Percentiles rank a stretch among this genome's conserved stretches.
Conservation (phyloP, 2,888 invertebrate genomes). For the Lasioglossum oenotherae region DNA sequence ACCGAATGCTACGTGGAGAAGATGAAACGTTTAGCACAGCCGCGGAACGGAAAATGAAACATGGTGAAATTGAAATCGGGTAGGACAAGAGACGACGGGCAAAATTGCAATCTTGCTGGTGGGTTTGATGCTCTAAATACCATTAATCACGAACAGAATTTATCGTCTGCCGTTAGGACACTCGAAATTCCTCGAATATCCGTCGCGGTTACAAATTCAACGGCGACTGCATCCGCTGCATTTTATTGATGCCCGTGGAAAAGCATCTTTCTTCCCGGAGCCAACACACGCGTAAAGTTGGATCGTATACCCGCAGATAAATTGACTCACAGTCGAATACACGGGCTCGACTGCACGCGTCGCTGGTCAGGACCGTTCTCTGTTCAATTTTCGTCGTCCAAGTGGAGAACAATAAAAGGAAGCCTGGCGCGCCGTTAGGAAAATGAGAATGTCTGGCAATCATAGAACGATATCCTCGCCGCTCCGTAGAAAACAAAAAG, state of each 20-base stretch:
- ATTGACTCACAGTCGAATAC: constrained; percentile 2
- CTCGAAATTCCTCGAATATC: background rate
- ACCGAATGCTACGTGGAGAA: background rate
- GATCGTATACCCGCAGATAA: background rate
- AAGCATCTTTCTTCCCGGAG: background rate
- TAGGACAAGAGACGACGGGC: background rate
- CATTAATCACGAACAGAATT: constrained; percentile 38
- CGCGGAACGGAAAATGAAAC: constrained; percentile 23
- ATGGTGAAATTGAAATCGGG: constrained; percentile 33
- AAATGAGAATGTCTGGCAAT: constrained; percentile 26
- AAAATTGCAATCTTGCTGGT: constrained; percentile 41
- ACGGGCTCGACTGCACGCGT: background rate
- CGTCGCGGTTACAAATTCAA: constrained; percentile 27
- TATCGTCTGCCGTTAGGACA: constrained; percentile 12
- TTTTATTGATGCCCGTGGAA: constrained; percentile 3
- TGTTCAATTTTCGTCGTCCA: constrained; percentile 26
- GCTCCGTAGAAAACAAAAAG: constrained; percentile 16
- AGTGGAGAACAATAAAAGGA: constrained; percentile 5
- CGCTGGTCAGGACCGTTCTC: background rate
- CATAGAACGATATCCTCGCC: background rate
- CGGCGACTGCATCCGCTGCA: background rate
- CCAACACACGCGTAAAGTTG: background rate
- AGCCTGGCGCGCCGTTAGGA: constrained; percentile 5
- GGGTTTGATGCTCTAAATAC: constrained; percentile 37
- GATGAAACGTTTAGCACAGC: constrained; percentile 19